phyloP scores from a whole-genome alignment of 2,888 invertebrate genomes.

The Rhagonycha fulva region DNA sequence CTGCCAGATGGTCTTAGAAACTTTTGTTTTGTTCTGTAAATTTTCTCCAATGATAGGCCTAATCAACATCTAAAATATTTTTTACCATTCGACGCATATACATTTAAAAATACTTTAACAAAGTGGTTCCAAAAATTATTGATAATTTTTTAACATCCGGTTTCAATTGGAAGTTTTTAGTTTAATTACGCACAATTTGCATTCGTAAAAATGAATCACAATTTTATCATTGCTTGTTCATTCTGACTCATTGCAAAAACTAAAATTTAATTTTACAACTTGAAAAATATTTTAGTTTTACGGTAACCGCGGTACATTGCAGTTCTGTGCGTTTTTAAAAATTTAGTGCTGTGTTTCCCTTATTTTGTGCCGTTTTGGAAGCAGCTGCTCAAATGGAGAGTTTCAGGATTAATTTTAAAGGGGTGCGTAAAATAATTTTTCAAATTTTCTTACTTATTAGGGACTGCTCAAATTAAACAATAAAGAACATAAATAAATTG shows the following conservation, averaged over 20 bases:
- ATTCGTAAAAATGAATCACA: background rate
- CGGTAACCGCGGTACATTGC: background rate
- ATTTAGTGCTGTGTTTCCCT: background rate
- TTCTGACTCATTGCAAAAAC: background rate
- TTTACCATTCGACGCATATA: too few species aligned
- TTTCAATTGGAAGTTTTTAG: too few species aligned
- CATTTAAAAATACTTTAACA: too few species aligned
- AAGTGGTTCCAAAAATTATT: too few species aligned
- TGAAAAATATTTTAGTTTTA: background rate
- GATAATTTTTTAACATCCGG: too few species aligned
- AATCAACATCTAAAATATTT: too few species aligned
- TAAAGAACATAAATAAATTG: background rate
- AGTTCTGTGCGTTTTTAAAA: background rate
- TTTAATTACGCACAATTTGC: background rate
- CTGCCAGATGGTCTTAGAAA: too few species aligned
- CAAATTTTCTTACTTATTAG: background rate
- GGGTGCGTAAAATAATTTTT: background rate
- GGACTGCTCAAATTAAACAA: background rate
- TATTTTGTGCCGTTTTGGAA: background rate
- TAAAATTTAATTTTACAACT: background rate
- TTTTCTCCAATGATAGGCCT: too few species aligned
- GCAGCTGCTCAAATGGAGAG: too few species aligned
- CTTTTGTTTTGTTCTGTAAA: too few species aligned
- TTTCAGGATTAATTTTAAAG: too few species aligned
- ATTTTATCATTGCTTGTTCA: background rate